Conservation (phyloP, 2,113 vertebrate species). For the Poecile atricapillus region DNA sequence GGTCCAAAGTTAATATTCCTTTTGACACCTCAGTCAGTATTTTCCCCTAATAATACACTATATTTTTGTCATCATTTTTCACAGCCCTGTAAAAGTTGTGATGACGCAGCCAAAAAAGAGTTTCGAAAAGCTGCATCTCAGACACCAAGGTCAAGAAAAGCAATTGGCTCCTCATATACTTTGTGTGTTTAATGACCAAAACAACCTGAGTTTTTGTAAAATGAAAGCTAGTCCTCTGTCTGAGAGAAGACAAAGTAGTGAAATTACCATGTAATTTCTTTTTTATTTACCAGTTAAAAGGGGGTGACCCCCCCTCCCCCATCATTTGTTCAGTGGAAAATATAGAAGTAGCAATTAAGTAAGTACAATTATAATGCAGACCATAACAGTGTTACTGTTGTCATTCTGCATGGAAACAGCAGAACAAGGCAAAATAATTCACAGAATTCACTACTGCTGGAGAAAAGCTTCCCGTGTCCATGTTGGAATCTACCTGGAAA, state of each 20-base stretch:
- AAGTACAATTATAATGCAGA: neutral
- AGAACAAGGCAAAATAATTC: neutral
- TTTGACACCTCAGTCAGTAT: neutral
- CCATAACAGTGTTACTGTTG: neutral
- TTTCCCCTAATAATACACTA: neutral
- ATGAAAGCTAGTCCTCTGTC: neutral
- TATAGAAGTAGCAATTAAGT: neutral
- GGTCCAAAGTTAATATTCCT: neutral
- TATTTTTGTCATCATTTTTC: neutral
- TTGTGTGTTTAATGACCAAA: neutral
- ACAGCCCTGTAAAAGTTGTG: neutral
- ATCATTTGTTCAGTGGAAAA: neutral
- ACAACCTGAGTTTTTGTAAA: neutral
- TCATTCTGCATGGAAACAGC: neutral
- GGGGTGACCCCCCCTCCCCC: fast-evolving
- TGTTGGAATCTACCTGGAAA: neutral
- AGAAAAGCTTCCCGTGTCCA: neutral
- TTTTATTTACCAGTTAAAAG: neutral
- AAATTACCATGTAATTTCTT: neutral
- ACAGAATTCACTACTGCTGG: neutral
- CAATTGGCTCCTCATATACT: neutral
- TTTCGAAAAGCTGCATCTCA: neutral
- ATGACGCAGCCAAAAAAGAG: neutral
- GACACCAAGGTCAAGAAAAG: neutral
- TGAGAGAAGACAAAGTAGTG: neutral